phyloP scores from a whole-genome alignment of 2,888 invertebrate genomes.

The Eurytoma californica region DNA sequence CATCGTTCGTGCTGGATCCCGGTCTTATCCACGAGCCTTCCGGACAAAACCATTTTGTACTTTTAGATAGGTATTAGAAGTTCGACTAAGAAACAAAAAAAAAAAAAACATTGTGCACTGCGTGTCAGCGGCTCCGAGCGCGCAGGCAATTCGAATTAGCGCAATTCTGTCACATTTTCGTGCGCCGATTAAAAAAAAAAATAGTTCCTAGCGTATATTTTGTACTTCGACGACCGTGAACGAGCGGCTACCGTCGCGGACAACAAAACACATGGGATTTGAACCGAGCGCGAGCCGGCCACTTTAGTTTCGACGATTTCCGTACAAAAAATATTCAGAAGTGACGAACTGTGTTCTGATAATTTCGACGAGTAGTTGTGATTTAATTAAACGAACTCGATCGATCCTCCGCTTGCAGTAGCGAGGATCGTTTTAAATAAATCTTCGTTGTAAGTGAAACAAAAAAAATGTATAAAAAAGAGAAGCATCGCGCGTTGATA shows the following conservation, averaged over 20 bases:
- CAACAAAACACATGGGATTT: conserved; percentile 36
- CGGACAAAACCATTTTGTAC: conserved; percentile 36
- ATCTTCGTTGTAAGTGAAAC: neutral
- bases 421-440: neutral
- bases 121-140: neutral
- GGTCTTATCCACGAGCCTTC: conserved; percentile 17
- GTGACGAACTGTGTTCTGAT: conserved; percentile 9
- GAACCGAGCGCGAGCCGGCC: conserved; percentile 15
- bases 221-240: conserved; percentile 46
- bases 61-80: conserved; percentile 38
- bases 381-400: neutral
- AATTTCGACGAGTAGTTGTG: conserved; percentile 5
- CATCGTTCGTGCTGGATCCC: neutral
- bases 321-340: neutral
- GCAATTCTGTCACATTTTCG: conserved; percentile 42
- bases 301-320: conserved; percentile 10
- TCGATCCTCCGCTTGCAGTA: neutral
- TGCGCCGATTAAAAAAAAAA: conserved; percentile 30
- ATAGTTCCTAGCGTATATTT: conserved; percentile 55
- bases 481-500: neutral
- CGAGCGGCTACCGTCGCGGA: neutral
- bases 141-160: conserved; percentile 37
- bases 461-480: conserved; percentile 22
- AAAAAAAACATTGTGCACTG: neutral
- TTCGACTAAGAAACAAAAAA: neutral